Evolutionary conservation across 2,888 invertebrate species (phyloP).

Genomic region (Ectemnius cavifrons): DNA sequence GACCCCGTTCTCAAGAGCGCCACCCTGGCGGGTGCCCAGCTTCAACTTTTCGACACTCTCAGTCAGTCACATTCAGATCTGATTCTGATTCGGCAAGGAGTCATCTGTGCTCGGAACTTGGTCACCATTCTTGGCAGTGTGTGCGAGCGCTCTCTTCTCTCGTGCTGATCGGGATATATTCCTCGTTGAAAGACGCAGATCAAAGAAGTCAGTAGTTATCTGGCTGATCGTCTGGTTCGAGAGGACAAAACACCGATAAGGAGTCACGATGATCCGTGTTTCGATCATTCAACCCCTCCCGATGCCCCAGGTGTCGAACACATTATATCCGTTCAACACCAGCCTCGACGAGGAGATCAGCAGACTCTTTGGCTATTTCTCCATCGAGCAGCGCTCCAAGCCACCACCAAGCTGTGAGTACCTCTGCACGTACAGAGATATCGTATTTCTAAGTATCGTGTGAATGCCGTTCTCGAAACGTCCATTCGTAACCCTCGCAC

Average conservation of each 20-base stretch:
- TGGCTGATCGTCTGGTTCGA: background rate
- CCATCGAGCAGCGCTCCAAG: conserved; percentile 4
- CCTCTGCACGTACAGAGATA: background rate
- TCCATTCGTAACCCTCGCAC: background rate
- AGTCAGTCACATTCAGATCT: conserved; percentile 18
- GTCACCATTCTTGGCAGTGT: background rate
- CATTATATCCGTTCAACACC: conserved; percentile 69
- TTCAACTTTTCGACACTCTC: too few species aligned
- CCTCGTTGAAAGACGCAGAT: background rate
- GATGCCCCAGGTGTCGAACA: conserved; percentile 55
- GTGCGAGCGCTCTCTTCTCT: conserved; percentile 3
- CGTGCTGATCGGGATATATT: background rate
- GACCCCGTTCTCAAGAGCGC: conserved; percentile 31
- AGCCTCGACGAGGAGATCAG: conserved; percentile 71
- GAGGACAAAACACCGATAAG: background rate
- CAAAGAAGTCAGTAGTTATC: background rate
- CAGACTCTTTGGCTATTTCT: conserved; percentile 64
- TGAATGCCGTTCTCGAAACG: background rate
- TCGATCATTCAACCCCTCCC: conserved; percentile 44
- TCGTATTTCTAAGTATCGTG: background rate
- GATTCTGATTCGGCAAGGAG: background rate
- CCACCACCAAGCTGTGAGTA: conserved; percentile 60
- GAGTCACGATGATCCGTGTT: conserved; percentile 30
- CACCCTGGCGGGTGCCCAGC: too few species aligned
- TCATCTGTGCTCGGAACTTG: background rate